Percentiles rank a stretch among this genome's conserved stretches.
phyloP scores from a whole-genome alignment of 2,888 invertebrate genomes.

The Cyaniris semiargus region DNA sequence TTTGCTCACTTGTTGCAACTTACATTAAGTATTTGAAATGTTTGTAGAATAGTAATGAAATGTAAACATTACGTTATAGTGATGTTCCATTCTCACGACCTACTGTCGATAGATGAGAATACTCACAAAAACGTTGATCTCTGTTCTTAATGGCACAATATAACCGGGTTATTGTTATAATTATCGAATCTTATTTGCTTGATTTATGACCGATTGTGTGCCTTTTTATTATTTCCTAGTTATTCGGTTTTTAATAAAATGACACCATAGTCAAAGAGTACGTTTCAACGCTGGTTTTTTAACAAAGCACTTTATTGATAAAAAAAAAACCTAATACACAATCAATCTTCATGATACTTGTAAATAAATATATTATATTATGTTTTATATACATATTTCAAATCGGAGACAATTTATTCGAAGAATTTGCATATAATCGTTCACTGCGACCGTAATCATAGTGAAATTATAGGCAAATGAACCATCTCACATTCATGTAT shows the following conservation, averaged over 20 bases:
- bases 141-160: neutral
- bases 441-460: neutral
- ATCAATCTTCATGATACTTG: neutral
- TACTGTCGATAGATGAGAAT: conserved; percentile 10
- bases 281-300: neutral
- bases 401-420: neutral
- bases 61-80: conserved; percentile 17
- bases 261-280: neutral
- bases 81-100: conserved; percentile 9
- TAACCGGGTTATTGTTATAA: conserved; percentile 17
- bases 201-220: neutral
- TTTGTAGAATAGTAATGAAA: neutral
- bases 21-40: neutral
- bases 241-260: neutral
- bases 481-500: conserved; percentile 15
- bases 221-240: neutral
- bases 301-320: neutral
- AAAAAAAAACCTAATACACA: neutral
- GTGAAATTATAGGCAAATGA: conserved; percentile 14
- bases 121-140: conserved; percentile 13
- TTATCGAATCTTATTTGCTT: neutral
- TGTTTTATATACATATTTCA: neutral
- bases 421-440: neutral
- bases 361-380: neutral
- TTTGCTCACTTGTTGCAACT: neutral